Evolutionary conservation across 2,113 vertebrate species (phyloP).

Genomic region (Ranitomeya variabilis): DNA sequence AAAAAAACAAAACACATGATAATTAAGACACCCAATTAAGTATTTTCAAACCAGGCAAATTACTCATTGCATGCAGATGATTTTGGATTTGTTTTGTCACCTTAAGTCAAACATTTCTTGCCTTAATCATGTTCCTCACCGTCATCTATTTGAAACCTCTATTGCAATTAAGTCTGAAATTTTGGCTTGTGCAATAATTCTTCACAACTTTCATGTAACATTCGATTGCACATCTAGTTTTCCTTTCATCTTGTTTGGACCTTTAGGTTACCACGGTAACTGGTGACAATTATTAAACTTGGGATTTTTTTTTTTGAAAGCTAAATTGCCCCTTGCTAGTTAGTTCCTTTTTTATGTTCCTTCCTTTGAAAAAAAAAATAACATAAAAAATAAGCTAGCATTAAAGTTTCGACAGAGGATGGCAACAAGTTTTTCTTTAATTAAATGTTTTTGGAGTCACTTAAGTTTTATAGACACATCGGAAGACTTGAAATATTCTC

Average conservation of each 20-base stretch:
- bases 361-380: conserved; percentile 19
- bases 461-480: background rate
- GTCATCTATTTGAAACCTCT: conserved; percentile 14
- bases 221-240: conserved; percentile 41
- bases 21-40: background rate
- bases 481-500: background rate
- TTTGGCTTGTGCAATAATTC: conserved; percentile 23
- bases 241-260: conserved; percentile 51
- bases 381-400: background rate
- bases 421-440: background rate
- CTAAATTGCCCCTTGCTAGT: conserved; percentile 42
- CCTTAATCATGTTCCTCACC: conserved; percentile 29
- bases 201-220: conserved; percentile 41
- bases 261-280: conserved; percentile 48
- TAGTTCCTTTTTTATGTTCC: conserved; percentile 25
- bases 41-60: background rate
- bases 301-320: background rate
- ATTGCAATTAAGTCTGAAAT: conserved; percentile 46
- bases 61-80: background rate
- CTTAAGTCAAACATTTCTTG: conserved; percentile 1
- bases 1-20: background rate
- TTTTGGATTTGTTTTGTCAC: background rate
- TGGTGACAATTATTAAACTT: conserved; percentile 34
- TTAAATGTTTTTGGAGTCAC: background rate
- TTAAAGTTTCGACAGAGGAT: background rate